Percentiles rank a stretch among this genome's conserved stretches.
These are phyloP conservation scores for Chamaea fasciata DNA, from an alignment of 2,113 vertebrate genomes.

Conservation along the genomic window DNA sequence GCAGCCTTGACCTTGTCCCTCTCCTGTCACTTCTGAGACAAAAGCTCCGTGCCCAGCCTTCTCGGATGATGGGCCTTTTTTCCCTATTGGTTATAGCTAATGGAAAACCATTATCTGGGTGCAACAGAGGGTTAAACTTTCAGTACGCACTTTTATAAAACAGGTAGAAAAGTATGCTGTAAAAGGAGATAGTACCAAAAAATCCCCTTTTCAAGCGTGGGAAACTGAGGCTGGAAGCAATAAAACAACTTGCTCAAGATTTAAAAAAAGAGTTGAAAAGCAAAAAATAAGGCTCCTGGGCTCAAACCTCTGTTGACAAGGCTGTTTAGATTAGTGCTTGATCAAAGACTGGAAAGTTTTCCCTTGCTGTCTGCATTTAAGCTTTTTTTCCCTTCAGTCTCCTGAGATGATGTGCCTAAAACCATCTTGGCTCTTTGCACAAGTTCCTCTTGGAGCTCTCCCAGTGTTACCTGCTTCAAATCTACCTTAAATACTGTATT, in stretches of 20 bases:
- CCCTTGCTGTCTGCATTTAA: not conserved
- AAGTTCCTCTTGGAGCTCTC: not conserved
- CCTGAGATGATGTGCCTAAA: not conserved
- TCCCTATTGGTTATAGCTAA: not conserved
- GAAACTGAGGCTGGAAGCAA: not conserved
- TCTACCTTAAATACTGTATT: not conserved
- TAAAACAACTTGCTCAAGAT: not conserved
- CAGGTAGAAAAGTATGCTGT: rapidly evolving
- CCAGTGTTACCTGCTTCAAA: not conserved
- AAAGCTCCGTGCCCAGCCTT: not conserved
- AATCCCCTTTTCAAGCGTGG: not conserved
- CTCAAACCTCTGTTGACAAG: not conserved
- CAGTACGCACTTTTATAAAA: not conserved
- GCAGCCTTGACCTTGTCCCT: not conserved
- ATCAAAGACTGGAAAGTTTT: not conserved
- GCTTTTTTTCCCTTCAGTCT: not conserved
- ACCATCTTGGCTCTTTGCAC: not conserved
- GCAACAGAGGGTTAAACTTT: not conserved
- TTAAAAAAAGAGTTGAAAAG: not conserved
- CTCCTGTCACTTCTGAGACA: not conserved
- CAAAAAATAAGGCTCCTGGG: not conserved
- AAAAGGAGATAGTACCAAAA: rapidly evolving
- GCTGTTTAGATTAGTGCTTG: not conserved
- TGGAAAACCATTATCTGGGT: not conserved
- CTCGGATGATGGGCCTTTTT: not conserved